Conservation (phyloP, 2,113 vertebrate species). For the Pelusios castaneus region DNA sequence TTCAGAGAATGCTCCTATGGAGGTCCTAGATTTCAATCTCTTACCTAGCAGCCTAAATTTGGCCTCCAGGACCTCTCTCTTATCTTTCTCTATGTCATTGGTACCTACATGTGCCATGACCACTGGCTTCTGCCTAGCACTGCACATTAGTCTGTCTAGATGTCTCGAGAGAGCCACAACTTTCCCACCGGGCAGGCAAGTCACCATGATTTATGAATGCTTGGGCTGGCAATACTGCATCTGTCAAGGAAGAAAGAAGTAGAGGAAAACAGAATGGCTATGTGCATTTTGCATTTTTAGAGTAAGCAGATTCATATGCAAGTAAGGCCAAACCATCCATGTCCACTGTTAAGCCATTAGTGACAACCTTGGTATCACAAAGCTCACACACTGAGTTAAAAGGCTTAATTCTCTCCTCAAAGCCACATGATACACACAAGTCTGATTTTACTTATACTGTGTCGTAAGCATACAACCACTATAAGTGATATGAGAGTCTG, state of each 20-base stretch:
- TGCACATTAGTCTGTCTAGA: too few relatives aligned
- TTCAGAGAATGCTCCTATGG: too few relatives aligned
- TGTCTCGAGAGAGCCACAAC: too few relatives aligned
- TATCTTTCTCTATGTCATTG: too few relatives aligned
- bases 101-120: too few relatives aligned
- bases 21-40: too few relatives aligned
- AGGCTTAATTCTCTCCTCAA: background rate
- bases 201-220: background rate
- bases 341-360: background rate
- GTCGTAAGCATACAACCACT: background rate
- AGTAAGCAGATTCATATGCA: background rate
- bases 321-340: accelerated
- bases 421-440: background rate
- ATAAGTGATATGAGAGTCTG: background rate
- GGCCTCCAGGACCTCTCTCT: too few relatives aligned
- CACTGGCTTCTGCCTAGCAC: too few relatives aligned
- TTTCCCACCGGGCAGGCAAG: too few relatives aligned
- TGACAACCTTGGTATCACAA: background rate
- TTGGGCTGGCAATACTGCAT: background rate
- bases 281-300: background rate
- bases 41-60: too few relatives aligned
- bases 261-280: constrained; percentile 30
- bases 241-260: constrained; percentile 18
- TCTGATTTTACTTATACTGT: background rate
- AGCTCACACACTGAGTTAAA: background rate